These are phyloP conservation scores for Cottoperca gobio DNA, from an alignment of 2,797 vertebrate genomes.

Conservation along the genomic window DNA sequence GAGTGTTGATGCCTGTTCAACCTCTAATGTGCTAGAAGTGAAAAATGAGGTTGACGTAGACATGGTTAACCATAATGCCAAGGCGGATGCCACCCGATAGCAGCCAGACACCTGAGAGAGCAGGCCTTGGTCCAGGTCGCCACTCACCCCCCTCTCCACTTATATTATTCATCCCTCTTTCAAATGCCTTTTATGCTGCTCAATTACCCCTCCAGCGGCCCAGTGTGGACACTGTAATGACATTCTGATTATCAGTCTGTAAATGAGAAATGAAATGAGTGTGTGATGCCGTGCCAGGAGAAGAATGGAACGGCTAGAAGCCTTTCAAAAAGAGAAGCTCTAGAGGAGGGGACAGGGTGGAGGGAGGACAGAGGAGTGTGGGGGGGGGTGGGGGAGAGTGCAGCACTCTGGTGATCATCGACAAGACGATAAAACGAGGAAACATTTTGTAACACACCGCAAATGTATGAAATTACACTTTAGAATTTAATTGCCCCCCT, in stretches of 20 bases:
- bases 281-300: slow-evolving; percentile 88
- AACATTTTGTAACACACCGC: slow-evolving; percentile 77
- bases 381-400: slow-evolving; percentile 69
- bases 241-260: slow-evolving; percentile 98
- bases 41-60: slow-evolving; percentile 77
- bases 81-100: slow-evolving; percentile 79
- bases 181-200: slow-evolving; percentile 89
- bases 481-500: slow-evolving; percentile 85
- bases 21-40: slow-evolving; percentile 66
- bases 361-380: slow-evolving; percentile 48
- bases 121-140: slow-evolving; percentile 71
- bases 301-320: slow-evolving; percentile 87
- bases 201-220: slow-evolving; percentile 93
- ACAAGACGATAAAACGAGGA: slow-evolving; percentile 77
- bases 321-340: slow-evolving; percentile 83
- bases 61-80: slow-evolving; percentile 77
- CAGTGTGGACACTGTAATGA: slow-evolving; percentile 95
- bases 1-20: slow-evolving; percentile 66
- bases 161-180: slow-evolving; percentile 86
- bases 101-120: slow-evolving; percentile 83
- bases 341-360: slow-evolving; percentile 61
- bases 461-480: slow-evolving; percentile 84
- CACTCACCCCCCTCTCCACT: slow-evolving; percentile 70
- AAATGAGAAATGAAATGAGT: slow-evolving; percentile 99
- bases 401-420: slow-evolving; percentile 70